These are phyloP conservation scores for Parapristionchus giblindavisi DNA, from an alignment of 2,888 invertebrate genomes.

Conservation along the genomic window DNA sequence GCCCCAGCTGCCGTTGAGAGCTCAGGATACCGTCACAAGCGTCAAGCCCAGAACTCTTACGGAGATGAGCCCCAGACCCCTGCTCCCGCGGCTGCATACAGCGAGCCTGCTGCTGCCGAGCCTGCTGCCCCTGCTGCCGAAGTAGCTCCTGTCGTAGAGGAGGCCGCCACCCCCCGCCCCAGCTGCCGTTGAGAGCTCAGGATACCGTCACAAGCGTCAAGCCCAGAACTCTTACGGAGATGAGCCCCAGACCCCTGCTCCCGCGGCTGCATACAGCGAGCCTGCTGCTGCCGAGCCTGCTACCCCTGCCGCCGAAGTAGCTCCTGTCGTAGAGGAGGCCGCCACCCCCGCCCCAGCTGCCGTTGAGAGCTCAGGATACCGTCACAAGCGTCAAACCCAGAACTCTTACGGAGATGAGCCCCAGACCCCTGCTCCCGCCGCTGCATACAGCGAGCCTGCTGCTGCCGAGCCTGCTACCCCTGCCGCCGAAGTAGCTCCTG, in stretches of 20 bases:
- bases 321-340: background rate
- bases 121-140: slow-evolving; percentile 22
- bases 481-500: background rate
- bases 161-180: background rate
- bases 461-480: background rate
- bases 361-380: slow-evolving; percentile 5
- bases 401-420: slow-evolving; percentile 54
- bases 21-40: slow-evolving; percentile 33
- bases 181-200: slow-evolving; percentile 18
- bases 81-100: background rate
- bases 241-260: slow-evolving; percentile 17
- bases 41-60: slow-evolving; percentile 51
- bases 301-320: background rate
- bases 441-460: no score
- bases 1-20: slow-evolving; percentile 19
- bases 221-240: slow-evolving; percentile 28
- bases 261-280: slow-evolving; percentile 1
- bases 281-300: slow-evolving; percentile 2
- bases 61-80: slow-evolving; percentile 46
- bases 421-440: no score
- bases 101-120: background rate
- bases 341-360: background rate
- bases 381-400: slow-evolving; percentile 43
- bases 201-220: slow-evolving; percentile 26
- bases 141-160: background rate